Conservation (phyloP, 2,797 vertebrate genomes). For the Antrozous pallidus region DNA sequence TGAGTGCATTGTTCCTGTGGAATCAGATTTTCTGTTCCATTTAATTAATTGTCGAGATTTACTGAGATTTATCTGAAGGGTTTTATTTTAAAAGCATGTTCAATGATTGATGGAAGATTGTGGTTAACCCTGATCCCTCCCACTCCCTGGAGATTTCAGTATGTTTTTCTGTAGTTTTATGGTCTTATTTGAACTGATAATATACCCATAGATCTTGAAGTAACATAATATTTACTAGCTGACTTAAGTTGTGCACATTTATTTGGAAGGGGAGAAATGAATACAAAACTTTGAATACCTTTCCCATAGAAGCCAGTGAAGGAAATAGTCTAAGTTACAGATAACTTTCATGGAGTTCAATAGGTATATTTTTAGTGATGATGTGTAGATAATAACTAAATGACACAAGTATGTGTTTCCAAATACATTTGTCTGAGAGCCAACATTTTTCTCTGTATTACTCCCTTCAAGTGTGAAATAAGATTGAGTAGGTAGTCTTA, state of each 20-base stretch:
- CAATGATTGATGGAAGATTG: background rate
- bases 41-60: conserved; percentile 48
- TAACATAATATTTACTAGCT: conserved; percentile 1
- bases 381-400: background rate
- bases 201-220: background rate
- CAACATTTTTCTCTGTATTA: background rate
- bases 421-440: background rate
- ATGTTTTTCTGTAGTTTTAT: background rate
- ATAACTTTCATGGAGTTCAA: background rate
- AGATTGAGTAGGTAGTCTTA: background rate
- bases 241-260: background rate
- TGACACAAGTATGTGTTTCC: background rate
- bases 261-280: background rate
- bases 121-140: background rate
- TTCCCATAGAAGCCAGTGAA: background rate
- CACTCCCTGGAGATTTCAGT: background rate
- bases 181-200: conserved; percentile 8
- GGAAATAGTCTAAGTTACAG: background rate
- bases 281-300: background rate
- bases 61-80: conserved; percentile 37
- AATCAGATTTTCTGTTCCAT: conserved; percentile 38
- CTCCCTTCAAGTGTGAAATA: conserved; percentile 5
- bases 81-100: conserved; percentile 31
- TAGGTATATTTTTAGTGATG: background rate
- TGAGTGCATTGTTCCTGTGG: background rate